Percentiles rank a stretch among this genome's conserved stretches.
These are phyloP conservation scores for Mythimna loreyi DNA, from an alignment of 2,888 invertebrate species.

Conservation along the genomic window DNA sequence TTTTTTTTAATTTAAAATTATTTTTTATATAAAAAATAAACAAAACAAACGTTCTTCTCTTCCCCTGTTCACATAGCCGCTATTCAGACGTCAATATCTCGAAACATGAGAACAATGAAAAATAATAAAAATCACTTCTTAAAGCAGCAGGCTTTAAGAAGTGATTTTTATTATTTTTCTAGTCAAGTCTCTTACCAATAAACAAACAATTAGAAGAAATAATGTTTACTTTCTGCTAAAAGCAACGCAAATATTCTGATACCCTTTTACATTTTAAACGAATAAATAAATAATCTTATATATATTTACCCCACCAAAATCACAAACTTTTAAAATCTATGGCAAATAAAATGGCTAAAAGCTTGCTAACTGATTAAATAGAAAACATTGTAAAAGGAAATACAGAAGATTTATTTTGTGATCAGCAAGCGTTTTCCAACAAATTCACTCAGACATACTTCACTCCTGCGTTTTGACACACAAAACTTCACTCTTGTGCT, in stretches of 20 bases:
- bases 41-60: neutral
- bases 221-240: neutral
- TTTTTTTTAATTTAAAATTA: no score
- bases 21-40: neutral
- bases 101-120: neutral
- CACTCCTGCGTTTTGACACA: no score
- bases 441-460: neutral
- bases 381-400: neutral
- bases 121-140: neutral
- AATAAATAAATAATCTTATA: constrained; percentile 11
- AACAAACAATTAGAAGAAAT: neutral
- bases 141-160: no score
- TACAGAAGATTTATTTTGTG: constrained; percentile 14
- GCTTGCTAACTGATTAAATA: constrained; percentile 29
- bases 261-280: neutral
- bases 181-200: neutral
- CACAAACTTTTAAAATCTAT: constrained; percentile 31
- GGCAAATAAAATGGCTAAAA: constrained; percentile 39
- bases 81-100: neutral
- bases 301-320: constrained; percentile 1
- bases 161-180: no score
- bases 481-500: no score
- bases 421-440: neutral
- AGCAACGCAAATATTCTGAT: neutral
- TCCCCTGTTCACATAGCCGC: no score